A percentile compares a stretch with the other conserved stretches of the same genome.
phyloP scores from a whole-genome alignment of 2,888 invertebrate genomes.

The Meteorus cinctellus region DNA sequence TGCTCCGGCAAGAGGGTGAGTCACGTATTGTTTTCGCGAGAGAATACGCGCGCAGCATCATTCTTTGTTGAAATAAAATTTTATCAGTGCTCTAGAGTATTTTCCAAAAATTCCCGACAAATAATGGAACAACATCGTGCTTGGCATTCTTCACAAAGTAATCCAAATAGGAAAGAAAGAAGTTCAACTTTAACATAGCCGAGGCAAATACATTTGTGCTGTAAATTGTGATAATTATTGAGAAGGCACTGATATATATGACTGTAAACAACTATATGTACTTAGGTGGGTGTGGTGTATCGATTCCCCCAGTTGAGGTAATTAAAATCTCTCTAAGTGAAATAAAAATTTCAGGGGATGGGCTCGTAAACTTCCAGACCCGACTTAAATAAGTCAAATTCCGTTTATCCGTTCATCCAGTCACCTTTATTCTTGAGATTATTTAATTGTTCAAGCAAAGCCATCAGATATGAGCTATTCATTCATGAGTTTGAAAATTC shows the following conservation, averaged over 20 bases:
- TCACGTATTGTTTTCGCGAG: slow-evolving; percentile 34
- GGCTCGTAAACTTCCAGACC: slow-evolving; percentile 17
- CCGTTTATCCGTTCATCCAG: neutral
- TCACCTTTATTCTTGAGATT: neutral
- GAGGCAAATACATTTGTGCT: neutral
- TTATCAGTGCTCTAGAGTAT: neutral
- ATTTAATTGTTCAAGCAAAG: neutral
- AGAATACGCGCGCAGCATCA: neutral
- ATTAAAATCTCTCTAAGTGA: slow-evolving; percentile 30
- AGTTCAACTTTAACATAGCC: neutral
- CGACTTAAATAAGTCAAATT: slow-evolving; percentile 16
- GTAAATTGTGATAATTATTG: neutral
- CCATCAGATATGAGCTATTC: too few species aligned
- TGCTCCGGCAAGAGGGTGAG: slow-evolving; percentile 63
- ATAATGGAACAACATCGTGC: neutral
- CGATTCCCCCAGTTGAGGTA: slow-evolving; percentile 8
- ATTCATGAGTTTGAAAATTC: too few species aligned
- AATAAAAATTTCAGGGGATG: slow-evolving; percentile 19
- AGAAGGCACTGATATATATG: neutral
- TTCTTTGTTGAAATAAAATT: neutral
- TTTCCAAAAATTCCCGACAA: neutral
- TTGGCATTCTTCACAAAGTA: neutral
- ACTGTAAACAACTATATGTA: neutral
- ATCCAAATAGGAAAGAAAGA: neutral
- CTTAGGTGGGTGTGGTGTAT: neutral